phyloP scores from a whole-genome alignment of 2,797 vertebrate species.

The Alca torda region DNA sequence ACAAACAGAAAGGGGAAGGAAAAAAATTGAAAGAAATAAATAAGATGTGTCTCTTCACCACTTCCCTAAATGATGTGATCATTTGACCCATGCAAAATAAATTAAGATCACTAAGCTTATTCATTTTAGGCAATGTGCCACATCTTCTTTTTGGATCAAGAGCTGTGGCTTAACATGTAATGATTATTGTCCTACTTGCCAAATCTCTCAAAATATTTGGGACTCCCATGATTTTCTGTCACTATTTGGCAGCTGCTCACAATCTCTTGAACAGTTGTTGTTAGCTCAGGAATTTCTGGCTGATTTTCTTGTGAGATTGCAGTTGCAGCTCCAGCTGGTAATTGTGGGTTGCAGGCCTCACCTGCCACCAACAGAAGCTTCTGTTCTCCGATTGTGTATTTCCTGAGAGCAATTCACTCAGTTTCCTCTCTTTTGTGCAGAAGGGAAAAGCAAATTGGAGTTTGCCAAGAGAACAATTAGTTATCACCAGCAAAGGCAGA shows the following conservation, averaged over 20 bases:
- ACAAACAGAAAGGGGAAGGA: not conserved
- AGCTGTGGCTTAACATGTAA: not conserved
- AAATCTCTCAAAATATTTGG: conserved; percentile 29
- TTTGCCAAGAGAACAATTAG: not conserved
- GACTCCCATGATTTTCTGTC: not conserved
- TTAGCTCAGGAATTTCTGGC: conserved; percentile 7
- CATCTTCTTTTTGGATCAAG: not conserved
- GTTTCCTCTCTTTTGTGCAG: not conserved
- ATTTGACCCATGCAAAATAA: not conserved
- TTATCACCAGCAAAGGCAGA: not conserved
- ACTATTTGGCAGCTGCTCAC: not conserved
- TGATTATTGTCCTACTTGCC: not conserved
- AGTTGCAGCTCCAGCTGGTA: not conserved
- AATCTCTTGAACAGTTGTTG: not conserved
- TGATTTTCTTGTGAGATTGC: not conserved
- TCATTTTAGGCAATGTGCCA: not conserved
- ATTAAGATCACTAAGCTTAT: not conserved
- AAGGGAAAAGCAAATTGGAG: not conserved
- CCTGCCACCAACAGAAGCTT: not conserved
- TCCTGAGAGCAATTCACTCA: not conserved
- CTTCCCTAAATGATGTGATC: not conserved
- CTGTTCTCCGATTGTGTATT: not conserved
- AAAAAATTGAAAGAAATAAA: not conserved
- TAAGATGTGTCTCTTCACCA: not conserved
- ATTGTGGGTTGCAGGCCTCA: not conserved